Evolutionary conservation across 2,113 vertebrate species (phyloP).

Genomic region (Falcunculus frontatus): DNA sequence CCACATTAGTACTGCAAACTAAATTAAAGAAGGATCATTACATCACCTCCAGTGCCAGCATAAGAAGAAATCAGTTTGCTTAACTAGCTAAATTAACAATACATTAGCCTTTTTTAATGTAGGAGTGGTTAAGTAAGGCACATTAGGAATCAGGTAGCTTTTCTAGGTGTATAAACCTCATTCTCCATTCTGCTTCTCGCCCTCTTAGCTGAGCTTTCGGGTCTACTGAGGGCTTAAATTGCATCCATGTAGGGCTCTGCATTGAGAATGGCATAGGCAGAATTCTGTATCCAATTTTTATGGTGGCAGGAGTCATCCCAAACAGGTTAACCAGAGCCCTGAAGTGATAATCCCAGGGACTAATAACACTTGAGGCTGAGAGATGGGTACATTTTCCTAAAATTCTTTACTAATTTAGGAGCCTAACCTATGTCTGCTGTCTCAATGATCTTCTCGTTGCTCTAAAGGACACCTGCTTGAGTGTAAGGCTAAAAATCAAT

Average conservation of each 20-base stretch:
- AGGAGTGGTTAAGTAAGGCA: background rate
- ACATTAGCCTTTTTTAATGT: background rate
- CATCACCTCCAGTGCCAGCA: background rate
- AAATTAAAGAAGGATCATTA: conserved; percentile 49
- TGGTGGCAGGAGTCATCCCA: background rate
- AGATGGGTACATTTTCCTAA: background rate
- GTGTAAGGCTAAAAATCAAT: background rate
- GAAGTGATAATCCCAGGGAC: background rate
- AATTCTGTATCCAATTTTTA: background rate
- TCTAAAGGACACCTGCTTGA: background rate
- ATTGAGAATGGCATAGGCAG: background rate
- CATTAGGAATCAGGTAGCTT: background rate
- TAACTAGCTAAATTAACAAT: background rate
- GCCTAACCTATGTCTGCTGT: background rate
- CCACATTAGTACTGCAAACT: conserved; percentile 99
- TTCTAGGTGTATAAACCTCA: background rate
- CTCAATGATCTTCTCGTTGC: background rate
- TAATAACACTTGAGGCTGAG: background rate
- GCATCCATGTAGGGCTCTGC: background rate
- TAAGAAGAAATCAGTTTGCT: background rate
- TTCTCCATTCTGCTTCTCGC: background rate
- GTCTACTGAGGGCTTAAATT: background rate
- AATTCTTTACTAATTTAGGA: background rate
- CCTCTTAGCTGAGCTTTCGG: background rate
- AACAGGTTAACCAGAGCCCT: background rate